phyloP scores from a whole-genome alignment of 1,140 invertebrate species.

The Drosophila guanche region DNA sequence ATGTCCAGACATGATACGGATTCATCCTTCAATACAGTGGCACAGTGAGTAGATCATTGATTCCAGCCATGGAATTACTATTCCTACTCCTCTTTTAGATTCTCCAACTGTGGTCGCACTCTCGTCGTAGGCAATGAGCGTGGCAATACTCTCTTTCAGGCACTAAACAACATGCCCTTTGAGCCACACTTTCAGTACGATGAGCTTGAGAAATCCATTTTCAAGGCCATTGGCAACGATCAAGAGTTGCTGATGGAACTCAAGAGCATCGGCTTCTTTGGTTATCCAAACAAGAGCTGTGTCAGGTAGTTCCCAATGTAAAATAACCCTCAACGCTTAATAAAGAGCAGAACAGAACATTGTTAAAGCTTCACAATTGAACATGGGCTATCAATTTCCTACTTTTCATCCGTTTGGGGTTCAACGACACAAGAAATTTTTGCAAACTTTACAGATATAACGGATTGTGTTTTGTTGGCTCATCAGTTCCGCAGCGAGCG shows the following conservation, averaged over 20 bases:
- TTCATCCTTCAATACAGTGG: conserved; percentile 77
- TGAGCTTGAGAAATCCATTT: conserved; percentile 86
- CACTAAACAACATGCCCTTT: conserved; percentile 88
- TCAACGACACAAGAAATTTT: conserved; percentile 20
- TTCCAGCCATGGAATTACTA: accelerated
- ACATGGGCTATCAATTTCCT: no score
- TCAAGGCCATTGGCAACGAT: conserved; percentile 86
- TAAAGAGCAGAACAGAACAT: background rate
- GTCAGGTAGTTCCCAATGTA: conserved; percentile 15
- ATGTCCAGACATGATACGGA: conserved; percentile 84
- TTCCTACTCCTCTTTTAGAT: conserved; percentile 75
- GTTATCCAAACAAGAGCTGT: conserved; percentile 66
- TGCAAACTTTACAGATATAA: conserved; percentile 19
- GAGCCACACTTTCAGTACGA: conserved; percentile 87
- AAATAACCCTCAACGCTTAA: background rate
- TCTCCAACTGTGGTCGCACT: conserved; percentile 87
- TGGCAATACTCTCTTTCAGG: conserved; percentile 87
- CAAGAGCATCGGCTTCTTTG: conserved; percentile 84
- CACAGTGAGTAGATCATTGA: conserved; percentile 22
- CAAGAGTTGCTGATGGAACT: conserved; percentile 86
- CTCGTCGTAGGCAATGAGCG: conserved; percentile 87
- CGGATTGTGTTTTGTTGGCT: conserved; percentile 19
- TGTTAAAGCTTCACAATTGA: background rate
- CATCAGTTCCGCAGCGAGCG: conserved; percentile 39
- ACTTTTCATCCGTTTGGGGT: background rate